Conservation (phyloP, 2,888 invertebrate species). For the Elmis aenea region DNA sequence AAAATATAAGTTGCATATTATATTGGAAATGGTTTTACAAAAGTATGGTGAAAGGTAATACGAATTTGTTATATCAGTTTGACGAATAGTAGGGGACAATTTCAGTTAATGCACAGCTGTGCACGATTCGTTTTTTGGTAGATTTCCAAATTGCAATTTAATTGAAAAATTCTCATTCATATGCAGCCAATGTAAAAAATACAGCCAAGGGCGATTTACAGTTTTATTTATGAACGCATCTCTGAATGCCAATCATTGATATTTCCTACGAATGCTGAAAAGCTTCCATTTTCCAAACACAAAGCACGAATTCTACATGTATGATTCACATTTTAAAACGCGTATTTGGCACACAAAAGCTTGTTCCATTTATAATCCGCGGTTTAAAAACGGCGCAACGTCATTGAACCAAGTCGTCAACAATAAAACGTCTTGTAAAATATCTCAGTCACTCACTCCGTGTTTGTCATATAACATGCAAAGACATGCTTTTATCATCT, state of each 20-base stretch:
- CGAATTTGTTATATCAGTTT: constrained; percentile 2
- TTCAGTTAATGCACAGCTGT: constrained; percentile 32
- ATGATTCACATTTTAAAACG: constrained; percentile 45
- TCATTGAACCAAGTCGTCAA: constrained; percentile 47
- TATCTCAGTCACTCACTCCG: constrained; percentile 48
- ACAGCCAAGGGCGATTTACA: constrained; percentile 40
- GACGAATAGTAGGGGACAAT: constrained; percentile 17
- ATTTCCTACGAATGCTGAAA: constrained; percentile 25
- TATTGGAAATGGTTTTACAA: too few relatives aligned
- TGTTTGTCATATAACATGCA: constrained; percentile 48
- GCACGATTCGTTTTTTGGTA: constrained; percentile 33
- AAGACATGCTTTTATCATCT: constrained; percentile 49
- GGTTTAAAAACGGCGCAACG: constrained; percentile 42
- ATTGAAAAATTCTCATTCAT: constrained; percentile 49
- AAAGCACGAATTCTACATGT: constrained; percentile 41
- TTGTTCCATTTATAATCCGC: constrained; percentile 45
- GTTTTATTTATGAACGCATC: constrained; percentile 41
- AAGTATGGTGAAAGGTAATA: too few relatives aligned
- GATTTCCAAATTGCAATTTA: constrained; percentile 46
- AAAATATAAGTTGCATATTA: too few relatives aligned
- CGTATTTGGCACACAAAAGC: constrained; percentile 38
- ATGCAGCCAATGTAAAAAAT: constrained; percentile 48
- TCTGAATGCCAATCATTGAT: constrained; percentile 42
- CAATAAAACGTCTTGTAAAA: constrained; percentile 45
- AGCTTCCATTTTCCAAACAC: constrained; percentile 32